phyloP scores from a whole-genome alignment of 2,797 vertebrate genomes.

The Leptoclinus maculatus region DNA sequence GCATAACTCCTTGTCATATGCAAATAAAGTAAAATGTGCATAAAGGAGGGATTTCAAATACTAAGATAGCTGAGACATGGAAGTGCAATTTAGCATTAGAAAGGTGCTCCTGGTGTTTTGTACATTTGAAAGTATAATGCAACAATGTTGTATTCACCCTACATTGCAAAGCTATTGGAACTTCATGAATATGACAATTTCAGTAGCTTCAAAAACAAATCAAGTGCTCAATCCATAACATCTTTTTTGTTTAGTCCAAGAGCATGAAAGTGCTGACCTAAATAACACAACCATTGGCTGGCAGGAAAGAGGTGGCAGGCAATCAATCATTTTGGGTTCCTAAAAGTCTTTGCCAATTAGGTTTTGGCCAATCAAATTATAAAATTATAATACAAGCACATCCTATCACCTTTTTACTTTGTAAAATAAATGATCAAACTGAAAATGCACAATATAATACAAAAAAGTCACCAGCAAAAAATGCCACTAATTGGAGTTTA shows the following conservation, averaged over 20 bases:
- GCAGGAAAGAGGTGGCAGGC: not conserved
- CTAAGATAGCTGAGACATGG: constrained; percentile 10
- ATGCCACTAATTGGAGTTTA: too few relatives aligned
- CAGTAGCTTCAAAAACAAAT: constrained; percentile 2
- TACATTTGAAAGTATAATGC: constrained; percentile 49
- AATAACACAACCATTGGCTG: not conserved
- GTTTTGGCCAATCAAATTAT: too few relatives aligned
- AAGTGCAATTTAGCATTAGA: constrained; percentile 25
- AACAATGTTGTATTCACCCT: not conserved
- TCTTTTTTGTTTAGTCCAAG: constrained; percentile 2
- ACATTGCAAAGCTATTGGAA: not conserved
- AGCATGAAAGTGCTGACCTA: not conserved
- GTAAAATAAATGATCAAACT: too few relatives aligned
- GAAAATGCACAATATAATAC: too few relatives aligned
- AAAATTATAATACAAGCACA: too few relatives aligned
- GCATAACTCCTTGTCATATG: constrained; percentile 37
- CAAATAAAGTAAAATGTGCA: constrained; percentile 23
- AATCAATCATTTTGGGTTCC: too few relatives aligned
- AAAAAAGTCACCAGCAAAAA: too few relatives aligned
- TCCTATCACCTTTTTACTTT: too few relatives aligned
- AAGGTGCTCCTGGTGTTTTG: constrained; percentile 15
- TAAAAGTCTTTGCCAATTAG: too few relatives aligned
- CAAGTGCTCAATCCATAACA: not conserved
- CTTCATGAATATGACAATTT: constrained; percentile 5
- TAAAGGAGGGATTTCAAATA: constrained; percentile 11